Evolutionary conservation across 2,888 invertebrate genomes (phyloP), one percentile per base, ranked within the genome.

Genomic region (Liopterus haemorrhoidalis): DNA sequence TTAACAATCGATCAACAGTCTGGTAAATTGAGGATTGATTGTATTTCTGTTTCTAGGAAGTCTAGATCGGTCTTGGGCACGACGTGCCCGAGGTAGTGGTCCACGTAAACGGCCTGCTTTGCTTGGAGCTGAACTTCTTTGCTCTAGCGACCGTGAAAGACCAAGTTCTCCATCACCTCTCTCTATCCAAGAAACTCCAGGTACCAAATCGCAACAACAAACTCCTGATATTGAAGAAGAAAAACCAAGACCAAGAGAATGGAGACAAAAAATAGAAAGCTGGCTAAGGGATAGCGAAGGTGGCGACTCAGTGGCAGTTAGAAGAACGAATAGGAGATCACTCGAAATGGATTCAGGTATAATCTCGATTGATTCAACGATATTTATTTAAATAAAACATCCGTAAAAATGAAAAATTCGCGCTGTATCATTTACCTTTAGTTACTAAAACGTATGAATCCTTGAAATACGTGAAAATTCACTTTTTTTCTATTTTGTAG

Each of bases 251-350:
- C 64, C 67, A 56, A 85, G 84, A 69, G 88, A 89, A 61, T 89
- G 89, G 88, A 74, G 85, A 36, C 86, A 89, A 65, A 90, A 91
- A 66, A 91, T 92, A 60, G 90, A 92, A 67, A 87, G 87, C 4
- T 92, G 92, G 92, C 70, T 92, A 50, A 82, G 88, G 54, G 87
- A 88, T 46, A 89, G 87, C 70, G 88, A 88, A 63, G 86, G 81
- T 62, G 88, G 86, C 64, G 22, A 39, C 33, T 27, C n/a, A 5
- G 8, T 19, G 6, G 72, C 81, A 50, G 72, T 76, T 41, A 74
- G 80, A 57, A 75, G 82, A 52, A 70, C 81, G 64, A 84, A 82
- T 68, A 70, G 87, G 68, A 75, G 85, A 58, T 85, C 85, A 68
- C 78, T 85, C 69, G 88, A 89, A 77, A 80, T 81, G 73, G 88